phyloP scores from a whole-genome alignment of 2,113 vertebrate genomes.

The Deroptyus accipitrinus region DNA sequence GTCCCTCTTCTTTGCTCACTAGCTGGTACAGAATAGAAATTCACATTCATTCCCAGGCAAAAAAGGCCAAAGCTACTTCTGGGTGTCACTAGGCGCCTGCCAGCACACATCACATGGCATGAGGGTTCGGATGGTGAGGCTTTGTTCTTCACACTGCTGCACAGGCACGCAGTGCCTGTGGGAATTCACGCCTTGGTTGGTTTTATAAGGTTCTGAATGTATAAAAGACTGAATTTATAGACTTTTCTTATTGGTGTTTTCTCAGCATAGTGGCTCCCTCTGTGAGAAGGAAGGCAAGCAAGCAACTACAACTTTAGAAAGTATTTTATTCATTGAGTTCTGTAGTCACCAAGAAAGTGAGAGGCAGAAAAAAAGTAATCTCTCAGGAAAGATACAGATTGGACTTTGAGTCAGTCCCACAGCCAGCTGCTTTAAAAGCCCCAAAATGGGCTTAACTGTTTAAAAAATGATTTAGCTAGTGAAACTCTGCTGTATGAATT shows the following conservation, averaged over 20 bases:
- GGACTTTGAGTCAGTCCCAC: conserved; percentile 11
- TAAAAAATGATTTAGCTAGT: not conserved
- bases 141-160: not conserved
- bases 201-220: conserved; percentile 22
- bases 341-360: not conserved
- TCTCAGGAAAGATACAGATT: conserved; percentile 13
- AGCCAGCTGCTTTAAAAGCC: conserved; percentile 26
- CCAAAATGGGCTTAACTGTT: not conserved
- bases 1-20: not conserved
- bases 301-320: not conserved
- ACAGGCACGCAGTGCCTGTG: not conserved
- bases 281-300: not conserved
- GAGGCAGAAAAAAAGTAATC: not conserved
- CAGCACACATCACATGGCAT: not conserved
- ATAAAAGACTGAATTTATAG: not conserved
- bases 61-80: not conserved
- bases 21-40: not conserved
- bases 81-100: not conserved
- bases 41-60: not conserved
- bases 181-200: not conserved
- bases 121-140: not conserved
- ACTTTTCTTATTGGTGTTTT: conserved; percentile 27
- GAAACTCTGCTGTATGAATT: not conserved
- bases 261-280: not conserved
- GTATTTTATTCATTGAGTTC: conserved; percentile 12